A percentile compares a stretch with the other conserved stretches of the same genome.
These are phyloP conservation scores for Dinothrombium tinctorium DNA, from an alignment of 1,140 invertebrate species.

Conservation along the genomic window DNA sequence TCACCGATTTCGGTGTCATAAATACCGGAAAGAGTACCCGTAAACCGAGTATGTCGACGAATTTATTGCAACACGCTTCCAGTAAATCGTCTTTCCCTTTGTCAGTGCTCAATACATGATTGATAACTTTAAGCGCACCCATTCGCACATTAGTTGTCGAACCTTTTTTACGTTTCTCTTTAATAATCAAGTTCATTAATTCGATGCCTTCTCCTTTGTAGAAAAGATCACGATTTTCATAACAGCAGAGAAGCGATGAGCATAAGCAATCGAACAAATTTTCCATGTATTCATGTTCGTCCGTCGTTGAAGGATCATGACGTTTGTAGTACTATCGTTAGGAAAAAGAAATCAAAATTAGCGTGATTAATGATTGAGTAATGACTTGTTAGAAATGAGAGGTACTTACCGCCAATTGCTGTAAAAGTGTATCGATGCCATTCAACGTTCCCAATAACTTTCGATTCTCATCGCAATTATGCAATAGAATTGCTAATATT, in stretches of 20 bases:
- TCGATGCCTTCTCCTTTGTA: constrained; percentile 82
- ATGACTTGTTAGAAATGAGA: background rate
- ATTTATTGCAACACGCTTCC: constrained; percentile 53
- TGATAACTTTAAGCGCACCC: constrained; percentile 84
- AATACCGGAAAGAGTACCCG: constrained; percentile 91
- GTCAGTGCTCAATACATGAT: constrained; percentile 76
- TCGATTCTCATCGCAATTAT: constrained; percentile 46
- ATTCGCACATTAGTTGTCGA: constrained; percentile 46
- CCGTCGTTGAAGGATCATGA: constrained; percentile 63
- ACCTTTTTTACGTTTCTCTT: constrained; percentile 69
- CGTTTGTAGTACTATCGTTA: constrained; percentile 59
- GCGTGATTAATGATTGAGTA: background rate
- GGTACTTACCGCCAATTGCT: constrained; percentile 68
- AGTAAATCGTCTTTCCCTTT: constrained; percentile 60
- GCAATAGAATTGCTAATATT: constrained; percentile 80
- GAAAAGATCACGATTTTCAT: constrained; percentile 69
- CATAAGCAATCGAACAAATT: constrained; percentile 91
- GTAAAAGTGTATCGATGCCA: constrained; percentile 84
- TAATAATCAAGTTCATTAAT: constrained; percentile 68
- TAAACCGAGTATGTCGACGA: constrained; percentile 91
- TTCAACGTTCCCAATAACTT: constrained; percentile 65
- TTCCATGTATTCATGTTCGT: constrained; percentile 97
- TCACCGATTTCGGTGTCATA: constrained; percentile 54
- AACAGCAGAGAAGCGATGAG: constrained; percentile 55
- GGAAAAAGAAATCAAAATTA: constrained; percentile 12